phyloP scores from a whole-genome alignment of 1,140 invertebrate genomes.

The Brachionus plicatilis region DNA sequence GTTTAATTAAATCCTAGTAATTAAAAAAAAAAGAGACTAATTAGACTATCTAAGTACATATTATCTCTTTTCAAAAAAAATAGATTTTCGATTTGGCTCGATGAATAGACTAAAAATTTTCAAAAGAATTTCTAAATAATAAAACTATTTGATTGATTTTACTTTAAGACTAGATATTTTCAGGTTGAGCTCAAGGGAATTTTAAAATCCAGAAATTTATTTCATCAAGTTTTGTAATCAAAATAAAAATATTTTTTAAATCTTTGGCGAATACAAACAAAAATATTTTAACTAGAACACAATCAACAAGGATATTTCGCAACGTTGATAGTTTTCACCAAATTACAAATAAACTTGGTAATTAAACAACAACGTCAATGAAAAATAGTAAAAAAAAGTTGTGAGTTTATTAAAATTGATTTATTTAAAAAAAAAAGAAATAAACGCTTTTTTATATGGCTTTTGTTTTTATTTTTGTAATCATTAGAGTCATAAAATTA shows the following conservation, averaged over 20 bases:
- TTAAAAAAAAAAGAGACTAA: background rate
- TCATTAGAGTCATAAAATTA: background rate
- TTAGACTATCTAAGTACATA: background rate
- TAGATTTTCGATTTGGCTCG: background rate
- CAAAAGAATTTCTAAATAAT: background rate
- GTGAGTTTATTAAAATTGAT: background rate
- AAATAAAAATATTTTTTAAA: background rate
- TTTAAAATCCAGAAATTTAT: background rate
- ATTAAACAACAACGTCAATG: background rate
- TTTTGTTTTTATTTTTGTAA: background rate
- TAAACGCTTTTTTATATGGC: background rate
- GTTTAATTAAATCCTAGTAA: background rate
- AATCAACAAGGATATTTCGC: background rate
- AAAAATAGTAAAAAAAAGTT: background rate
- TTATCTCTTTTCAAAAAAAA: background rate
- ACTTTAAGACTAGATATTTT: background rate
- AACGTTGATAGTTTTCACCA: background rate
- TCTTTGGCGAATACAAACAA: background rate
- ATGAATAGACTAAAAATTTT: background rate
- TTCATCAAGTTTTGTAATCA: background rate
- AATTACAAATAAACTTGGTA: background rate
- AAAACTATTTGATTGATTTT: background rate
- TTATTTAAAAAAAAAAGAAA: background rate
- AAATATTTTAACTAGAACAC: background rate
- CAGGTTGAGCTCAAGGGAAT: background rate